phyloP scores from a whole-genome alignment of 2,888 invertebrate species.

The Drosophila neutralis region DNA sequence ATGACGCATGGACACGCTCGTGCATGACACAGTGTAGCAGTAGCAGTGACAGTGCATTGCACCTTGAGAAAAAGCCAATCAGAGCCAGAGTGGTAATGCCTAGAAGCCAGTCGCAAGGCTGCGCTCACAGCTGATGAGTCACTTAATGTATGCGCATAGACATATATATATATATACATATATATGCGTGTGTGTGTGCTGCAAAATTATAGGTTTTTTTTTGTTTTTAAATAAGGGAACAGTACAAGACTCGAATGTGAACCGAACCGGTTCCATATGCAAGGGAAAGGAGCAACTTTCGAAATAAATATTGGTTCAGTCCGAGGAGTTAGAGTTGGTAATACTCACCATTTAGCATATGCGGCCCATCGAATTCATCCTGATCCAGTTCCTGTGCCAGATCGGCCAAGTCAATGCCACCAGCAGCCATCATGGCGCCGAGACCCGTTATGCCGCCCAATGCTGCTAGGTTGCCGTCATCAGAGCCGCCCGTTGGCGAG shows the following conservation, averaged over 20 bases:
- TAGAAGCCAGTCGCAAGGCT: slow-evolving; percentile 37
- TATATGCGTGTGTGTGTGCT: background rate
- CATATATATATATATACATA: background rate
- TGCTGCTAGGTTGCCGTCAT: slow-evolving; percentile 89
- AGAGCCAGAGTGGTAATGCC: slow-evolving; percentile 13
- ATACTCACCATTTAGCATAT: slow-evolving; percentile 87
- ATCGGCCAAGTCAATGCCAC: slow-evolving; percentile 86
- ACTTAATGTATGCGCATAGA: slow-evolving; percentile 26
- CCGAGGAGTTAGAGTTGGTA: background rate
- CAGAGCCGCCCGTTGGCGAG: slow-evolving; percentile 94
- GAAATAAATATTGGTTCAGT: background rate
- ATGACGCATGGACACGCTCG: slow-evolving; percentile 50
- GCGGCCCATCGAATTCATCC: slow-evolving; percentile 89
- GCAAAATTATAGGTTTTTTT: slow-evolving; percentile 4
- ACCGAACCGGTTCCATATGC: slow-evolving; percentile 13
- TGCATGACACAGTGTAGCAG: slow-evolving; percentile 23
- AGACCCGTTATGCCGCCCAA: slow-evolving; percentile 83
- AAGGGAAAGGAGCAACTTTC: background rate
- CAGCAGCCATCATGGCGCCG: slow-evolving; percentile 85
- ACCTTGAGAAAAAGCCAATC: slow-evolving; percentile 31
- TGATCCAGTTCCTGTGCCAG: slow-evolving; percentile 88
- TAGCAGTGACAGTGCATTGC: slow-evolving; percentile 45
- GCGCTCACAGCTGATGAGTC: slow-evolving; percentile 50
- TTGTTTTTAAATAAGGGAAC: slow-evolving; percentile 10
- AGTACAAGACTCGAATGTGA: background rate